A percentile compares a stretch with the other conserved stretches of the same genome.
phyloP scores from a whole-genome alignment of 2,888 invertebrate species.

The Lasioglossum zephyrum region DNA sequence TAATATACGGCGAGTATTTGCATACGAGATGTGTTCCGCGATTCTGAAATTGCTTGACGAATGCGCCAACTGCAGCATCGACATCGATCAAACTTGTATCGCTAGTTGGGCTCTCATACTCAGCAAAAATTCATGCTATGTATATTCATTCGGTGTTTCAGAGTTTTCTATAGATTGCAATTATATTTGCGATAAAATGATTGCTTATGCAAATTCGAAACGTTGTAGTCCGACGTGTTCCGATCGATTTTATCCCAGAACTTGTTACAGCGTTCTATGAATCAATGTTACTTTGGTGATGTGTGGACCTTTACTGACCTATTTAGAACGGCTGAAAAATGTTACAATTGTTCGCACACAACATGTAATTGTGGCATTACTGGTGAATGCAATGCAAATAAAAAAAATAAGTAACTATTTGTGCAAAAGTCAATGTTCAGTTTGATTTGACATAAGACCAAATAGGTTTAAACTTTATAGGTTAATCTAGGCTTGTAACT shows the following conservation, averaged over 20 bases:
- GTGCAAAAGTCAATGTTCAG: neutral
- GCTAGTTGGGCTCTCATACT: neutral
- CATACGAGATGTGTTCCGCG: constrained; percentile 35
- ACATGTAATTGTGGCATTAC: neutral
- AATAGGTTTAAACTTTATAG: neutral
- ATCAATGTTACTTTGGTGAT: neutral
- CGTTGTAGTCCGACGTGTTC: neutral
- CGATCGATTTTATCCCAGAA: neutral
- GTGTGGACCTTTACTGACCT: neutral
- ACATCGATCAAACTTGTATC: neutral
- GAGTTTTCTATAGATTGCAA: neutral
- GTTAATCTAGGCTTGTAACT: neutral
- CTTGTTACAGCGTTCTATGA: neutral
- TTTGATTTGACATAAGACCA: neutral
- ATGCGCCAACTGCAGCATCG: neutral
- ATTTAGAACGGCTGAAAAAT: neutral
- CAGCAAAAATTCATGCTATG: neutral
- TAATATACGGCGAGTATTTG: constrained; percentile 54
- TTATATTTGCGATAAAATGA: neutral
- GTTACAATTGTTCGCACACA: neutral
- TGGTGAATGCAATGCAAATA: neutral
- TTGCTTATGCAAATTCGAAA: neutral
- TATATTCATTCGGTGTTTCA: neutral
- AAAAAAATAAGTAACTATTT: neutral
- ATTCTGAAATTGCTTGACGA: constrained; percentile 12